Conservation (phyloP, 2,797 vertebrate genomes). For the Onychomys arenicola region DNA sequence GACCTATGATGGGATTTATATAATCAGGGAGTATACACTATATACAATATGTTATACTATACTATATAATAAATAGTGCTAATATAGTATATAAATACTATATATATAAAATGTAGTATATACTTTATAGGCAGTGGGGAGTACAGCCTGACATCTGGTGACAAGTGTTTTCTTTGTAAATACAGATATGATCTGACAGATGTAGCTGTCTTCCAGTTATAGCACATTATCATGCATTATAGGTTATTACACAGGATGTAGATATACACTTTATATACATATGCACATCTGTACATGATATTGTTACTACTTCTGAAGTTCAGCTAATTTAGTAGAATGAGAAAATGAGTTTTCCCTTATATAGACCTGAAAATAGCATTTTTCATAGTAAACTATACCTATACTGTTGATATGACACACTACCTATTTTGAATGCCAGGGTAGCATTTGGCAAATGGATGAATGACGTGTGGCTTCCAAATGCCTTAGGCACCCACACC, state of each 20-base stretch:
- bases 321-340: not conserved
- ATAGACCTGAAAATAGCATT: not conserved
- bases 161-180: constrained; percentile 13
- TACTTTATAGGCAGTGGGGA: not conserved
- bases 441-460: not conserved
- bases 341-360: not conserved
- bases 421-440: not conserved
- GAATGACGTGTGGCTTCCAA: not conserved
- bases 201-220: not conserved
- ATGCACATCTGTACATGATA: not conserved
- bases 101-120: no score
- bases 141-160: not conserved
- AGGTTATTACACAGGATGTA: no score
- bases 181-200: not conserved
- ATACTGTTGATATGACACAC: accelerated
- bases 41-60: not conserved
- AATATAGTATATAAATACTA: not conserved
- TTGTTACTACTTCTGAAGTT: constrained; percentile 4
- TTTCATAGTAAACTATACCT: not conserved
- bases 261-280: not conserved
- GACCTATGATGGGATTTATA: not conserved
- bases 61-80: not conserved
- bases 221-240: not conserved
- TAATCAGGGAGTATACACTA: not conserved
- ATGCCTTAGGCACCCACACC: not conserved